Base-by-base conservation (phyloP, 2,888 invertebrate genomes). In the Cepaea hortensis region DNA sequence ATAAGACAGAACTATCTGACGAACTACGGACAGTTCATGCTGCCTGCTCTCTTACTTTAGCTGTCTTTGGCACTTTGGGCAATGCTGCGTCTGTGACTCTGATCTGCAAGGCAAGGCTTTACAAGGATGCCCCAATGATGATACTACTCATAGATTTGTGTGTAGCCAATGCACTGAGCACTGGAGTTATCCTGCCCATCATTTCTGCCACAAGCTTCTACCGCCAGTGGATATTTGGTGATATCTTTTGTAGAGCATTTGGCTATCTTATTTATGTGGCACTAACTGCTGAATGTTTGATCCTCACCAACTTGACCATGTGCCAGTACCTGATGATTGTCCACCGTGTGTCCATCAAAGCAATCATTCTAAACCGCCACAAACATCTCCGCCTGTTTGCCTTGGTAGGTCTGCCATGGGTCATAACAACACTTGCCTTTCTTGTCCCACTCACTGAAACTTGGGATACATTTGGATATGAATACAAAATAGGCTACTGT, bases 301-400 rank as follows among this genome's bases (percentile, higher is more conserved):
- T 65, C 3, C 81, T 85, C 0, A 50, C 81, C 62, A 48, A 72
- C 46, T 46, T 85, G 15, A 85, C 81, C 0, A 35, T 85, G 18
- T 48, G 73, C 65, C 85, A 85, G 61, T 85, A 85, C 46, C 65
- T 85, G 35, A 68, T 73, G 48, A 79, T 85, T 20, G 81, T 81
- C 3, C 85, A 85, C 46, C 84, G 46, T 0, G 35, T 48, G n/a
- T 46, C 68, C 6, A 50, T 20, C 55, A 55, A n/a, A 3, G 55
- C 0, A 55, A 11, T 55, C 55, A 55, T 55, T 81, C 81, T 55
- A 9, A 55, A 81, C n/a, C 50, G 46, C 55, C 55, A 55, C 55
- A 55, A 55, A 55, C 55, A 55, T 3, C 55, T 48, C 18, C 23
- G 11, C 11, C 81, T 81, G n/a, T 61, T 81, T 9, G 48, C 18